These are phyloP conservation scores for Peromyscus californicus DNA, from an alignment of 2,113 vertebrate species.

Conservation along the genomic window DNA sequence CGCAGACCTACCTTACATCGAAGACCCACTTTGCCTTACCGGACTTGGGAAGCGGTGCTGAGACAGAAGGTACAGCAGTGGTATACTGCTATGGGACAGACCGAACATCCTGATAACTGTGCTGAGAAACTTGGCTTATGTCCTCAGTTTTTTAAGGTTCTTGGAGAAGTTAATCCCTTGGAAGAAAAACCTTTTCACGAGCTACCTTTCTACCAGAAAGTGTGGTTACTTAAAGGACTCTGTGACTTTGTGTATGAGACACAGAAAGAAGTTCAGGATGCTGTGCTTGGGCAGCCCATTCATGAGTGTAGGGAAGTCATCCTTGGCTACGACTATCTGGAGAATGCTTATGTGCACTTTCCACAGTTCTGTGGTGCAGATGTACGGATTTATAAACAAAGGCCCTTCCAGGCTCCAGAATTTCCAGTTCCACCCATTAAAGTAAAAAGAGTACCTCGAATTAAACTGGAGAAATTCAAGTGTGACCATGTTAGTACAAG, in stretches of 20 bases:
- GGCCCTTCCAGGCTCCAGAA: slow-evolving; percentile 91
- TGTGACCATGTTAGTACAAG: slow-evolving; percentile 82
- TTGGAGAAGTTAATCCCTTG: slow-evolving; percentile 95
- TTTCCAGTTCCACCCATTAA: slow-evolving; percentile 91
- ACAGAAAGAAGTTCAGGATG: slow-evolving; percentile 96
- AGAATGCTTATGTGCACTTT: slow-evolving; percentile 98
- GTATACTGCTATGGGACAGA: slow-evolving; percentile 92
- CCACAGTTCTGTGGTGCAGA: slow-evolving; percentile 99
- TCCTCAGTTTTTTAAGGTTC: slow-evolving; percentile 94
- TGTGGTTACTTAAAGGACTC: slow-evolving; percentile 98
- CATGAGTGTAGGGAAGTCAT: slow-evolving; percentile 99
- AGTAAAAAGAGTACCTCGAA: slow-evolving; percentile 87
- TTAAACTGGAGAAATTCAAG: slow-evolving; percentile 87
- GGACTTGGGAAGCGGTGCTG: slow-evolving; percentile 95
- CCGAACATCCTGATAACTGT: slow-evolving; percentile 90
- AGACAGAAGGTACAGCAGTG: slow-evolving; percentile 94
- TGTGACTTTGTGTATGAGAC: slow-evolving; percentile 98
- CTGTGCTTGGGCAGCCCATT: slow-evolving; percentile 96
- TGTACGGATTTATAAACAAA: slow-evolving; percentile 97
- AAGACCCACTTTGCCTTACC: slow-evolving; percentile 93
- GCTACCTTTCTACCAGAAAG: slow-evolving; percentile 94
- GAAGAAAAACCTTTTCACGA: slow-evolving; percentile 95
- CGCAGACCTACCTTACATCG: slow-evolving; percentile 93
- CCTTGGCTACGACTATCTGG: slow-evolving; percentile 96
- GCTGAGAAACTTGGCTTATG: slow-evolving; percentile 96